These are phyloP conservation scores for Eubucco bourcierii DNA, from an alignment of 2,113 vertebrate genomes.

Conservation along the genomic window DNA sequence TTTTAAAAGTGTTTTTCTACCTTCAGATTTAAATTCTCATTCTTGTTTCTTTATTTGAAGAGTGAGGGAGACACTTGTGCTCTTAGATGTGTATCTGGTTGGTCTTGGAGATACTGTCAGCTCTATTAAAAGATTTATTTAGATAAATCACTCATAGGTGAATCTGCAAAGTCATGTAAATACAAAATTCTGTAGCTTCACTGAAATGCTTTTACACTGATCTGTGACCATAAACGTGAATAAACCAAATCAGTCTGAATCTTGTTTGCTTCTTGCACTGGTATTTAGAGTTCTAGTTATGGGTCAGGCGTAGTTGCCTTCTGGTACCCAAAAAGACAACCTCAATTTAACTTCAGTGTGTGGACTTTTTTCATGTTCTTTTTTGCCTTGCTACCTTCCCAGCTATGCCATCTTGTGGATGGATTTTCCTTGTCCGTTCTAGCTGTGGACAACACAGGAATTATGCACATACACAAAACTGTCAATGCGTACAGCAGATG, in stretches of 20 bases:
- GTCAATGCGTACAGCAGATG: neutral
- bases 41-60: neutral
- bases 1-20: neutral
- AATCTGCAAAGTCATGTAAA: neutral
- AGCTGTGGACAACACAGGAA: neutral
- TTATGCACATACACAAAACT: neutral
- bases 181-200: neutral
- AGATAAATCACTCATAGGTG: neutral
- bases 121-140: neutral
- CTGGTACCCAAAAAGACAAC: fast-evolving
- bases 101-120: neutral
- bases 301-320: neutral
- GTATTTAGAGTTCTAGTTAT: neutral
- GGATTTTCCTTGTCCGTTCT: neutral
- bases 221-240: neutral
- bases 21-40: neutral
- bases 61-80: neutral
- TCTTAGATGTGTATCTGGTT: neutral
- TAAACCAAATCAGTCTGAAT: neutral
- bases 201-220: neutral
- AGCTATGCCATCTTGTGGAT: slow-evolving; percentile 67
- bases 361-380: neutral
- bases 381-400: neutral
- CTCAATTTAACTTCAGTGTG: neutral
- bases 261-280: neutral